These are phyloP conservation scores for Diadophis punctatus DNA, from an alignment of 2,113 vertebrate species.

Conservation along the genomic window DNA sequence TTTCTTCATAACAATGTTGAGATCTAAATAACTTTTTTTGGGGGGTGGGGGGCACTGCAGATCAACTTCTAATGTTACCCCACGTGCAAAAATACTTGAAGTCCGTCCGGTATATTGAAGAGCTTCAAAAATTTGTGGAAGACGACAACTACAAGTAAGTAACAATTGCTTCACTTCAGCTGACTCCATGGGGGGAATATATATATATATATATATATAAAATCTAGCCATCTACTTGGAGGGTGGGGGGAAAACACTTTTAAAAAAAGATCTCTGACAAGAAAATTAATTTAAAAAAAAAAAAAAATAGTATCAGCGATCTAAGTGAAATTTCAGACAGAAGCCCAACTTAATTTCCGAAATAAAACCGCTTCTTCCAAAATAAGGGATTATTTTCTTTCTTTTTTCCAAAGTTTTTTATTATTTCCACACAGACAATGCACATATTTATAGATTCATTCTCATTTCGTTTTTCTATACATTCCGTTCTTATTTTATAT, in stretches of 20 bases:
- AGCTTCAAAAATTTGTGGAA: slow-evolving; percentile 95
- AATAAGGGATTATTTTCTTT: background rate
- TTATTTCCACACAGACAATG: too few species aligned
- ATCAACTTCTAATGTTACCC: slow-evolving; percentile 83
- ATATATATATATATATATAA: too few species aligned
- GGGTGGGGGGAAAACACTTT: background rate
- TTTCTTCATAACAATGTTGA: background rate
- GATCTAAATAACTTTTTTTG: background rate
- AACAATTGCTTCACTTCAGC: background rate
- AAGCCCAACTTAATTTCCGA: background rate
- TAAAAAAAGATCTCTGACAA: slow-evolving; percentile 1
- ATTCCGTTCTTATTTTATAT: too few species aligned
- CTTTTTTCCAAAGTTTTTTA: too few species aligned
- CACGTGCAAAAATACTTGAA: slow-evolving; percentile 94
- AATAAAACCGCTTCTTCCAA: background rate
- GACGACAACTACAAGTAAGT: slow-evolving; percentile 97
- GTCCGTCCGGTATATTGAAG: slow-evolving; percentile 93
- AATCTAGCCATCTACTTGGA: slow-evolving; percentile 2
- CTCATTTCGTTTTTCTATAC: too few species aligned
- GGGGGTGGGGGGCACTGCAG: slow-evolving; percentile 55
- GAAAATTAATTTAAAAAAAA: background rate
- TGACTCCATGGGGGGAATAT: background rate
- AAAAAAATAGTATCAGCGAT: background rate
- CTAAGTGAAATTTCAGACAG: slow-evolving; percentile 31
- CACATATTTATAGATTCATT: too few species aligned